A percentile compares a stretch with the other conserved stretches of the same genome.
phyloP scores from a whole-genome alignment of 2,113 vertebrate species.

The Spheniscus mendiculus region DNA sequence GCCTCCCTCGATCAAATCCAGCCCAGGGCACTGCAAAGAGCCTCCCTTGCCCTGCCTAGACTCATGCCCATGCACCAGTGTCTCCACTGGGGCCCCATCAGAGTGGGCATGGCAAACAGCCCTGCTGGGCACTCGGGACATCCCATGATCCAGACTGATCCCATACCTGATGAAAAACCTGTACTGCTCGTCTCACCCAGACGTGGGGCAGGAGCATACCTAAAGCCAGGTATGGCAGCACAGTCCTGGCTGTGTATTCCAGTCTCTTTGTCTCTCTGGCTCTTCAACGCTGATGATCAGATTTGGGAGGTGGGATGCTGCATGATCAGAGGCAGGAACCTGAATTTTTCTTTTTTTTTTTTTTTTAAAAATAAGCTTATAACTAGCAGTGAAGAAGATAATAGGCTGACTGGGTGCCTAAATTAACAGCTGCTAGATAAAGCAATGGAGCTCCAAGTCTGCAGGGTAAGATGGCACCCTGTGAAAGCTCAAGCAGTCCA shows the following conservation, averaged over 20 bases:
- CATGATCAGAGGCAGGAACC: neutral
- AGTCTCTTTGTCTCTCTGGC: neutral
- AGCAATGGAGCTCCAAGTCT: neutral
- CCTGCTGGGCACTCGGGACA: neutral
- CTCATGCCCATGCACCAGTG: fast-evolving
- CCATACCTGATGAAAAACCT: neutral
- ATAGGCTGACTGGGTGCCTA: neutral
- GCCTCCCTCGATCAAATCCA: neutral
- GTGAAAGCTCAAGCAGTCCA: neutral
- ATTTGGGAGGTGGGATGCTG: neutral
- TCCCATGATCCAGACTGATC: neutral
- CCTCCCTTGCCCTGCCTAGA: neutral
- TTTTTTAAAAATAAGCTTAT: neutral
- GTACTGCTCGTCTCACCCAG: neutral
- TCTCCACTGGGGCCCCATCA: neutral
- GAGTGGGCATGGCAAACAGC: neutral
- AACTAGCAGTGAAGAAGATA: neutral
- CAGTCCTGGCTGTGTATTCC: neutral
- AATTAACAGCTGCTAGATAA: slow-evolving; percentile 3
- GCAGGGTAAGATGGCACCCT: neutral
- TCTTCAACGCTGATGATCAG: neutral
- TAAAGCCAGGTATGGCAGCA: neutral
- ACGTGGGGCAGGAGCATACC: neutral
- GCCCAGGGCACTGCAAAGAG: neutral
- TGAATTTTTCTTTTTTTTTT: neutral